Conservation (phyloP, 1,140 invertebrate species). For the Eurosta solidaginis region DNA sequence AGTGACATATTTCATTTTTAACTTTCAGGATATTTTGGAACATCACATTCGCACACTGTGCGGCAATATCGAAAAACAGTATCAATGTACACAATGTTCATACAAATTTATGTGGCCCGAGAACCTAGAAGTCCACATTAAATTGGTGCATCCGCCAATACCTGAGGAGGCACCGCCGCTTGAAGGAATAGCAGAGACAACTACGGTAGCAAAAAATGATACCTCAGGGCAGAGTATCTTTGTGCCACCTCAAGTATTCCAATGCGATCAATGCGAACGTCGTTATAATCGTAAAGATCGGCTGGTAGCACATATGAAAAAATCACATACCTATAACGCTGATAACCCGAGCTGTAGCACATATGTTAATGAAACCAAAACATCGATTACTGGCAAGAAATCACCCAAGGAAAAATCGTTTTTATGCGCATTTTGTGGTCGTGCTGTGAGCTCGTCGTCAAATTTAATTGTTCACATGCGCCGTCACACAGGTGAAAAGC, state of each 20-base stretch:
- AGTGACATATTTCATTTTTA: background rate
- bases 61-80: constrained; percentile 47
- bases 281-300: constrained; percentile 63
- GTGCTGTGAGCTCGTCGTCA: constrained; percentile 64
- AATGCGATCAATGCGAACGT: constrained; percentile 62
- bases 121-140: constrained; percentile 61
- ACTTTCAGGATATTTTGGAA: constrained; percentile 42
- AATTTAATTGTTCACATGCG: constrained; percentile 68
- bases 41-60: constrained; percentile 48
- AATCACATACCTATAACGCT: constrained; percentile 57
- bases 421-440: constrained; percentile 64
- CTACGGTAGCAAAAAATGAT: constrained; percentile 30
- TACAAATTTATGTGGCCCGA: constrained; percentile 62
- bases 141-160: constrained; percentile 50
- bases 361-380: background rate
- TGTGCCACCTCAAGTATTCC: constrained; percentile 50
- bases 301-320: constrained; percentile 48
- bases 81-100: constrained; percentile 60
- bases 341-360: background rate
- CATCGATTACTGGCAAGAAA: background rate
- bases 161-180: background rate
- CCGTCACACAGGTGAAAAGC: constrained; percentile 62
- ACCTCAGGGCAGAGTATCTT: constrained; percentile 37
- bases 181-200: constrained; percentile 49
- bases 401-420: constrained; percentile 33